Conservation (phyloP, 2,113 vertebrate genomes). For the Sinosuthora webbiana region DNA sequence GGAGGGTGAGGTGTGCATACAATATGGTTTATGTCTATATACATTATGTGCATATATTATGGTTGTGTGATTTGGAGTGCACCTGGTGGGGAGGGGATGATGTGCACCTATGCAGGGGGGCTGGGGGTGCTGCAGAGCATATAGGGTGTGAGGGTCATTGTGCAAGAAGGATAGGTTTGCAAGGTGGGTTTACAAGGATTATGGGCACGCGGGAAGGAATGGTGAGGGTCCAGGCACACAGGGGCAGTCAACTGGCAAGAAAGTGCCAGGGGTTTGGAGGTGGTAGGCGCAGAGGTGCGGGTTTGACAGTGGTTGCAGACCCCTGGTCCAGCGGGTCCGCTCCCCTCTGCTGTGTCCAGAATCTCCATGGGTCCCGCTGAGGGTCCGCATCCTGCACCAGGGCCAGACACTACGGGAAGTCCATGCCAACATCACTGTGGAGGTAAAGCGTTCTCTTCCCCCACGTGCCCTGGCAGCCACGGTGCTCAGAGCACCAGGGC, state of each 20-base stretch:
- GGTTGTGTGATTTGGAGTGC: not conserved
- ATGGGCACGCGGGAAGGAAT: not conserved
- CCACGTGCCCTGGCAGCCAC: accelerated
- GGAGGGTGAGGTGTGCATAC: not conserved
- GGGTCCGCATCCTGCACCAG: constrained; percentile 84
- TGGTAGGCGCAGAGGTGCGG: not conserved
- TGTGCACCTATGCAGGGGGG: accelerated
- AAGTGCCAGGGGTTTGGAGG: not conserved
- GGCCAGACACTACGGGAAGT: constrained; percentile 85
- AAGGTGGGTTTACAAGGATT: not conserved
- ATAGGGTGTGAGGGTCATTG: no score
- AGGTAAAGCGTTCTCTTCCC: constrained; percentile 73
- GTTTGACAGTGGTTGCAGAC: not conserved
- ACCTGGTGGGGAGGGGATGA: not conserved
- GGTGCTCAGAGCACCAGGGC: accelerated
- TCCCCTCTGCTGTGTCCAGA: constrained; percentile 60
- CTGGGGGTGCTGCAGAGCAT: accelerated
- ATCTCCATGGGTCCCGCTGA: constrained; percentile 73
- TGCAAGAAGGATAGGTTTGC: not conserved
- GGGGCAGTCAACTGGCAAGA: not conserved
- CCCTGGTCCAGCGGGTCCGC: not conserved
- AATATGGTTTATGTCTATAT: no score
- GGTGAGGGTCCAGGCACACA: not conserved
- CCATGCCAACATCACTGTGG: constrained; percentile 81
- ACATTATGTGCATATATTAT: no score